These are phyloP conservation scores for Athalia cordata DNA, from an alignment of 2,888 invertebrate species.

Conservation along the genomic window DNA sequence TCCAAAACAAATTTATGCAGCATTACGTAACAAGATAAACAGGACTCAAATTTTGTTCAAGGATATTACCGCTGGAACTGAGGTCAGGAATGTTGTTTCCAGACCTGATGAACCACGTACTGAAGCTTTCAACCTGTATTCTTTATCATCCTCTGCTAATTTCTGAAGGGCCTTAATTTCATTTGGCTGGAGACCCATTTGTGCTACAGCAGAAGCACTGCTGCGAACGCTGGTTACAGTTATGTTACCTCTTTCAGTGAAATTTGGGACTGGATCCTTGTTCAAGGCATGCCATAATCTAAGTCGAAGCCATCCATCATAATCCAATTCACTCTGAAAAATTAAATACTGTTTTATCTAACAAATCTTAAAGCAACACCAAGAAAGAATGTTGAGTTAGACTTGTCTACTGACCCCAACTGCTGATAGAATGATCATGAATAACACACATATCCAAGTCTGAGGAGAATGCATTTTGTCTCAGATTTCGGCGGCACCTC, in stretches of 20 bases:
- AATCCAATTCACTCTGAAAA: constrained; percentile 79
- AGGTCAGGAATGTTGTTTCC: constrained; percentile 83
- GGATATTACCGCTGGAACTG: constrained; percentile 83
- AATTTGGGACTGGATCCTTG: constrained; percentile 75
- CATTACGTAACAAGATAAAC: background rate
- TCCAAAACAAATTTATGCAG: background rate
- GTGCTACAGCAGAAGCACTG: constrained; percentile 79
- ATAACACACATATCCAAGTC: constrained; percentile 19
- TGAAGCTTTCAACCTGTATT: constrained; percentile 84
- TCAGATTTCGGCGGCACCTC: background rate
- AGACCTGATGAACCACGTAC: constrained; percentile 82
- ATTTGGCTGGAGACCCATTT: constrained; percentile 76
- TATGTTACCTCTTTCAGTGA: constrained; percentile 81
- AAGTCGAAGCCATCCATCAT: constrained; percentile 84
- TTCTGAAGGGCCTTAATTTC: constrained; percentile 78
- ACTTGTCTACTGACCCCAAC: constrained; percentile 7
- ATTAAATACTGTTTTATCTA: background rate
- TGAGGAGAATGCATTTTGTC: constrained; percentile 10
- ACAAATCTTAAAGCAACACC: background rate
- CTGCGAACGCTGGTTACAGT: constrained; percentile 82
- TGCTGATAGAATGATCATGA: constrained; percentile 11
- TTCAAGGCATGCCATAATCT: constrained; percentile 82
- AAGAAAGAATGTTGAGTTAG: background rate
- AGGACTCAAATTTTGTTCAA: constrained; percentile 4
- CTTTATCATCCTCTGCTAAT: constrained; percentile 81